Evolutionary conservation across 2,113 vertebrate species (phyloP), one percentile per base, ranked within the genome.

Genomic region (Bos indicus): DNA sequence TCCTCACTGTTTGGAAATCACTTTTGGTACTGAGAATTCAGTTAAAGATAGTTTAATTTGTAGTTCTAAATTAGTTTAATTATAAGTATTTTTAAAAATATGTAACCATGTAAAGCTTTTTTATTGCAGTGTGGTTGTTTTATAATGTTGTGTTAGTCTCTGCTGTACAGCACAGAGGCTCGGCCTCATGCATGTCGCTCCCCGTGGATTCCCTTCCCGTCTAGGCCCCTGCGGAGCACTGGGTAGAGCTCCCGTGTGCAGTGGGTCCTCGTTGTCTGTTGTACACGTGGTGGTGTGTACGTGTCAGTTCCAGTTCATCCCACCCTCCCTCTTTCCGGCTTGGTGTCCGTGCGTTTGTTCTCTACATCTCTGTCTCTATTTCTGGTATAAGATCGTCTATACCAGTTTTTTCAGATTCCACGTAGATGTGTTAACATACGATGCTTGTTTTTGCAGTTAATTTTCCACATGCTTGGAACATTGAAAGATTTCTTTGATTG

Each of bases 221-320:
- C 11, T 11, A 6, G 21, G 36, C 2, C 36, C 21, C 67, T 43
- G 67, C 36, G 10, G 36, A 71, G n/a, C n/a, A 2, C 64, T 10
- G 4, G 19, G 30, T 7, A 4, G 64, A 21, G 64, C 2, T 5
- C 64, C n/a, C 64, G 64, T 21, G 0, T 1, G 3, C 10, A 14
- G 71, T 0, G 5, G 67, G 36, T 2, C 36, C 36, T 74, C 5
- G 0, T 7, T 3, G 64, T n/a, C 67, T 13, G 19, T 5, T 2
- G 23, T 6, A 25, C 36, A 23, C 11, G 2, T 1, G 36, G 19
- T 6, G 1, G 11, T 43, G 36, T 2, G 1, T 43, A 2, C 13
- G 3, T 25, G 36, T 3, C 36, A 1, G 0, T 14, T 36, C 21
- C 36, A 14, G 0, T 26, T 12, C 67, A 1, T 2, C 67, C 67